Evolutionary conservation across 2,113 vertebrate genomes (phyloP), one percentile per base, ranked within the genome.

Genomic region (Pseudorhombus dupliciocellatus): DNA sequence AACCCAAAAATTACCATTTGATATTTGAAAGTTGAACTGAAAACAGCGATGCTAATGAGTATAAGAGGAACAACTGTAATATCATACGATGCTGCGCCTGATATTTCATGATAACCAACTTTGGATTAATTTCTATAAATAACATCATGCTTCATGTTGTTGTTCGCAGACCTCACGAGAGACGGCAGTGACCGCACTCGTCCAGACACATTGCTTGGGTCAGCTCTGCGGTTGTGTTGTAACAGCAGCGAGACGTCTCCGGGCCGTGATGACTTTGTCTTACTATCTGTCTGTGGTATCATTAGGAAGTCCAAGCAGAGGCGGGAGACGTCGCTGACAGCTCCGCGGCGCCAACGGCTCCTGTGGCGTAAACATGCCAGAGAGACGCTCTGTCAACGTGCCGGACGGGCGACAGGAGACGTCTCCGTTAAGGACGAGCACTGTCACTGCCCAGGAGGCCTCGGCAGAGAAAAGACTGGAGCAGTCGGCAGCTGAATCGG

Each of bases 301-400:
- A 74, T 74, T 74, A 84, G 51, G 66, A 69, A 34, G 40, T 77
- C 50, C 76, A 73, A 37, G 60, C 74, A 54, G 60, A 52, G 44
- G 64, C 71, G 25, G 67, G 52, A 58, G 60, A 70, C 56, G 4
- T 67, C 64, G 20, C 75, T 55, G 83, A 68, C 83, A 85, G 86
- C 74, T 80, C 25, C 25, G 68, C 51, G 40, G 46, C 4, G 73
- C 65, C 73, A 79, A 55, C 63, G 66, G 70, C 70, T 84, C 83
- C 78, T 44, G 72, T 81, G 86, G 86, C 83, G 51, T 84, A 76
- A 85, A 85, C 77, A 85, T 55, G 80, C 37, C 50, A 21, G 31
- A 44, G 63, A 73, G 71, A 26, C 16, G 30, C 66, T 70, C 55
- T 26, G 68, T 81, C 78, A 75, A 50, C 71, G 3, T 0, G 69